These are phyloP conservation scores for Zhuqinia jingwanae DNA, from an alignment of 2,888 invertebrate genomes.

Conservation along the genomic window DNA sequence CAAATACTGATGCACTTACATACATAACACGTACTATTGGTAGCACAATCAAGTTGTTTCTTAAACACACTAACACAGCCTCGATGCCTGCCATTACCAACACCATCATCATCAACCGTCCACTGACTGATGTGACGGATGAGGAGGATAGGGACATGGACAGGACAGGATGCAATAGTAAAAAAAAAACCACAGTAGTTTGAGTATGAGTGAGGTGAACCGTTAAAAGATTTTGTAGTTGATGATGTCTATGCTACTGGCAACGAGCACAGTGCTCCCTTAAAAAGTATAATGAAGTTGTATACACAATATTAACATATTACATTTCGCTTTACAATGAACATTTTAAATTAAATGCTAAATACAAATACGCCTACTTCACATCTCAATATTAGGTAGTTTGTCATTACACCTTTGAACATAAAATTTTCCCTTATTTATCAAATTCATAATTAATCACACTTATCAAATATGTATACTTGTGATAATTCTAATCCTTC, in stretches of 20 bases:
- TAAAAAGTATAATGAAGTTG: background rate
- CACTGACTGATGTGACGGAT: constrained; percentile 36
- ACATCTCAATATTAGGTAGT: background rate
- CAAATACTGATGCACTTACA: constrained; percentile 10
- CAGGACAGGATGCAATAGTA: background rate
- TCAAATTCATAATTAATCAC: constrained; percentile 55
- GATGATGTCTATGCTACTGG: constrained; percentile 29
- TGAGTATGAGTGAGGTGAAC: background rate
- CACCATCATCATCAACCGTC: constrained; percentile 17
- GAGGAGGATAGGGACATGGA: constrained; percentile 12
- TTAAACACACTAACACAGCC: background rate
- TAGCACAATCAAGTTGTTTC: background rate
- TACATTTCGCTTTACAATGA: background rate
- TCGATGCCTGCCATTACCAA: background rate
- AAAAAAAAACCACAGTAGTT: constrained; percentile 1
- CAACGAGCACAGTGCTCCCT: background rate
- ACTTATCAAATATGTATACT: constrained; percentile 39
- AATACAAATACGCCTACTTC: background rate
- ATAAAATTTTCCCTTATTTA: constrained; percentile 54
- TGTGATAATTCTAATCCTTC: constrained; percentile 36
- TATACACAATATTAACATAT: background rate
- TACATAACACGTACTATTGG: background rate
- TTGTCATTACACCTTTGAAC: background rate
- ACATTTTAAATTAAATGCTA: background rate
- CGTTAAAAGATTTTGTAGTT: background rate